Percentiles rank a stretch among this genome's conserved stretches.
Evolutionary conservation across 2,888 invertebrate species (phyloP).

Genomic region (Panopea generosa): DNA sequence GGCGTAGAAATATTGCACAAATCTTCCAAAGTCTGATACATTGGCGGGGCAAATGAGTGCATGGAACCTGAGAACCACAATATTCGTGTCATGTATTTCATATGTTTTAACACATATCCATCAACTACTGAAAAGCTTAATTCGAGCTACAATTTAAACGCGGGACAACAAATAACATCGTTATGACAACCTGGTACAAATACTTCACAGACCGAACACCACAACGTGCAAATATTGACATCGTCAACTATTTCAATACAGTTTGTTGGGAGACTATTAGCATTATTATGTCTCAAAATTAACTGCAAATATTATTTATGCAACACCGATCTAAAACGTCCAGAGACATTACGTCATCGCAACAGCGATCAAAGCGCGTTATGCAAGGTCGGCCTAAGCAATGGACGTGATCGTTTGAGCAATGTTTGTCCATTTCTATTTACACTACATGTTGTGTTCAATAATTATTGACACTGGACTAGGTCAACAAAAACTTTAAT

Average conservation of each 20-base stretch:
- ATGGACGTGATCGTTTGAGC: slow-evolving; percentile 1
- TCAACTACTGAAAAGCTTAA: no score
- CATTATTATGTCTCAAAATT: slow-evolving; percentile 35
- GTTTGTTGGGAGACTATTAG: slow-evolving; percentile 35
- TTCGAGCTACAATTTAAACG: no score
- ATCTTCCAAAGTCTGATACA: no score
- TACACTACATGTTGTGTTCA: slow-evolving; percentile 41
- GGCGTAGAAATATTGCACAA: no score
- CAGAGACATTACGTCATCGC: no score
- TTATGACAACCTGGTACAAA: no score
- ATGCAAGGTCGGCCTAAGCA: slow-evolving; percentile 21
- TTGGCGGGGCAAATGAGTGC: no score
- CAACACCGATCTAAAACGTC: background rate
- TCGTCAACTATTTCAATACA: slow-evolving; percentile 21
- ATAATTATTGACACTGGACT: slow-evolving; percentile 46
- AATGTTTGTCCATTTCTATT: slow-evolving; percentile 44
- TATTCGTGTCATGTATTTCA: no score
- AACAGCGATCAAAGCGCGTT: background rate
- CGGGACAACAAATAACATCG: no score
- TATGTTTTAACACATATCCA: no score
- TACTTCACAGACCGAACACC: slow-evolving; percentile 42
- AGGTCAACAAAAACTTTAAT: slow-evolving; percentile 32
- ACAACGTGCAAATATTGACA: slow-evolving; percentile 45
- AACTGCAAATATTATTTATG: slow-evolving; percentile 36
- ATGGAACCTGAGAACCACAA: no score